Evolutionary conservation across 2,797 vertebrate species (phyloP), one percentile per base, ranked within the genome.

Genomic region (Aeoliscus strigatus): DNA sequence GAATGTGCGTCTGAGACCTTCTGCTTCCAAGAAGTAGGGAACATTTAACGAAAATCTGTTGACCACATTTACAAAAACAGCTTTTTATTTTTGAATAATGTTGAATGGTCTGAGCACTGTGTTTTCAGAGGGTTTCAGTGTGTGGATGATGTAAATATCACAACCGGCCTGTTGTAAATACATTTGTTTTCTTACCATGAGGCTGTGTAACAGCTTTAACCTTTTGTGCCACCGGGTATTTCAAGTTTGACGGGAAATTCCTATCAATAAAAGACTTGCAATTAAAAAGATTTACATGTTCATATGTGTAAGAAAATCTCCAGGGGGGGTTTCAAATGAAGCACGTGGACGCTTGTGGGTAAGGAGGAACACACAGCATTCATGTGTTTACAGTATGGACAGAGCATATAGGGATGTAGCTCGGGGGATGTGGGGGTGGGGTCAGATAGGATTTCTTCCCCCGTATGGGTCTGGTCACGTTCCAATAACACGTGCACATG

Each of bases 401-500:
- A n/a, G 25, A 46, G 49, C 0, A 2, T 24, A 30, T 15, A 27
- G 18, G 17, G 14, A 14, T 18, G 32, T 3, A 27, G 32, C 29
- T 32, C 23, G 9, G 17, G 9, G 44, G 37, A n/a, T n/a, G n/a
- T n/a, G 29, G 32, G 31, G 27, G 25, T 11, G 14, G n/a, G n/a
- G n/a, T n/a, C 29, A 39, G 50, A 61, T 48, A 50, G 35, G 29
- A 24, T 47, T 63, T 59, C 32, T 39, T 15, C 39, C 17, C 30
- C 33, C 29, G 9, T 50, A 31, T 32, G 26, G 17, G 25, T 14
- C 45, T 12, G 30, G 27, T 71, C 72, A 79, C 51, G 13, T 66
- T 67, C 47, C 60, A 28, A 27, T 31, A 60, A 50, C 58, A 60
- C 64, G 59, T 73, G 42, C 61, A 59, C 37, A 18, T 29, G 31